Base-by-base conservation (phyloP, 2,797 vertebrate species). In the Meda fulgida region DNA sequence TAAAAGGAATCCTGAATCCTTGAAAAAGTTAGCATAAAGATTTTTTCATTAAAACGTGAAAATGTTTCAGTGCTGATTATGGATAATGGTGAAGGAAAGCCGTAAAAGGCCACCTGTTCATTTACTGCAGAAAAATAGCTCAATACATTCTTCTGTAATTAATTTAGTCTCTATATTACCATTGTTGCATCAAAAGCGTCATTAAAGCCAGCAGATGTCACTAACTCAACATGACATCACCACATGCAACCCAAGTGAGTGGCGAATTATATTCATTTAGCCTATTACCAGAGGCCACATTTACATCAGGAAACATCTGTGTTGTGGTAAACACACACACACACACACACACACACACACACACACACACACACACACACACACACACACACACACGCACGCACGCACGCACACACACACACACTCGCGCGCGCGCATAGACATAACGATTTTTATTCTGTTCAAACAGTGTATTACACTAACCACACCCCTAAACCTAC, bases 121-220 rank as follows among this genome's bases (percentile, higher is more conserved):
- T 2, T 21, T 63, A 38, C 13, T 29, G 36, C 29, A 70, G 9
- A 26, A 58, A 80, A 40, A 29, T 58, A 58, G 18, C 40, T 29
- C 48, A 60, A 13, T 65, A 5, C 9, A 43, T 71, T 72, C n/a
- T 21, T 71, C 6, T 58, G 36, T 71, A 43, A 58, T 71, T 60
- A 0, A 65, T 31, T 40, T 40, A 3, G 18, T 58, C 21, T 55
- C 16, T 40, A 2, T 36, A 43, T 81, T 43, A 55, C 67, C 14
- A 40, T 29, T n/a, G 38, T 69, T 53, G 46, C 34, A 40, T 36
- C 38, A 34, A 36, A n/a, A 55, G 46, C 29, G 36, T 58, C 72
- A 82, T 85, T 10, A 60, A 66, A 19, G n/a, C 89, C 88, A 87
- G 87, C 67, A 89, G 85, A 86, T 87, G 87, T 89, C 89, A 88